Conservation (phyloP, 1,140 invertebrate species). For the Apolygus lucorum region DNA sequence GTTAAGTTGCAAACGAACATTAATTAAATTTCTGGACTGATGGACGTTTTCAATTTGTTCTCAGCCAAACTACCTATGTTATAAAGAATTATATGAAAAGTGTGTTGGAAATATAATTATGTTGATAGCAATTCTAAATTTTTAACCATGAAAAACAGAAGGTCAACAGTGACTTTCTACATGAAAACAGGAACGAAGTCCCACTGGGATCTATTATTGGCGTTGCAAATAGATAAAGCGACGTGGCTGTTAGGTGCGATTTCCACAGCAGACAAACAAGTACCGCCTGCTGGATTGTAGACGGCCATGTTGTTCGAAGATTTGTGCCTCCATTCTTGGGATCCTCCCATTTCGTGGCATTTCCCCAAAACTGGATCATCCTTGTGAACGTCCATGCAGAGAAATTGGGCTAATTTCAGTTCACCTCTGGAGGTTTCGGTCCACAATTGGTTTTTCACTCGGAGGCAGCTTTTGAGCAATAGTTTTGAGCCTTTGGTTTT, state of each 20-base stretch:
- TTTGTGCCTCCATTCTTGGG: slow-evolving; percentile 80
- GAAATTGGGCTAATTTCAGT: slow-evolving; percentile 69
- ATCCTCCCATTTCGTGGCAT: slow-evolving; percentile 83
- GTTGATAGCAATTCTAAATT: too few relatives aligned
- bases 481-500: slow-evolving; percentile 67
- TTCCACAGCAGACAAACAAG: slow-evolving; percentile 58
- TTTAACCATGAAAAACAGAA: too few relatives aligned
- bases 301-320: slow-evolving; percentile 60
- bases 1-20: too few relatives aligned
- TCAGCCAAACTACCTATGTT: too few relatives aligned
- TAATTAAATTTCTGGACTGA: too few relatives aligned
- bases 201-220: slow-evolving; percentile 54
- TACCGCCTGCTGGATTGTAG: slow-evolving; percentile 78
- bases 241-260: slow-evolving; percentile 46
- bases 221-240: slow-evolving; percentile 62
- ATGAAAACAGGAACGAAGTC: slow-evolving; percentile 52
- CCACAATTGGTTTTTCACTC: slow-evolving; percentile 69
- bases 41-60: too few relatives aligned
- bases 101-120: too few relatives aligned
- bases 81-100: too few relatives aligned
- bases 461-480: slow-evolving; percentile 57
- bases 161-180: too few relatives aligned
- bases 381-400: slow-evolving; percentile 70
- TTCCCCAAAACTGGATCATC: slow-evolving; percentile 63
- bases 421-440: slow-evolving; percentile 77